These are phyloP conservation scores for Syngnathus rostellatus DNA, from an alignment of 2,797 vertebrate genomes.

Conservation along the genomic window DNA sequence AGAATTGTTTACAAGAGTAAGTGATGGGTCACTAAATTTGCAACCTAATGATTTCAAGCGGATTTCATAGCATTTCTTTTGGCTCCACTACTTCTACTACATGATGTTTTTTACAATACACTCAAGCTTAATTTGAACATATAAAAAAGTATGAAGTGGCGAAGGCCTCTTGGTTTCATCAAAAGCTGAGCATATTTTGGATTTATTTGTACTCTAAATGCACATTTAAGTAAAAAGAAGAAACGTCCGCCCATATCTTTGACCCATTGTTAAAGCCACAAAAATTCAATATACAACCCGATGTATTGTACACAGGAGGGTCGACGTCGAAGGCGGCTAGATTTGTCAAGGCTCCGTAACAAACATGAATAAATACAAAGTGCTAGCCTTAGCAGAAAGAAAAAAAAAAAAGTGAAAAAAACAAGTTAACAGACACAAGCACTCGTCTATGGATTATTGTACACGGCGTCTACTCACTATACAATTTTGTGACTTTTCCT, in stretches of 20 bases:
- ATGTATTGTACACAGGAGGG: slow-evolving; percentile 74
- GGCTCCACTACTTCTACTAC: no score
- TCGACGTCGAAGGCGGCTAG: slow-evolving; percentile 84
- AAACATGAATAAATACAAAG: slow-evolving; percentile 91
- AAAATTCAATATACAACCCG: slow-evolving; percentile 75
- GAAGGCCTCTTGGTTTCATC: slow-evolving; percentile 70
- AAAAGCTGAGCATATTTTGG: slow-evolving; percentile 84
- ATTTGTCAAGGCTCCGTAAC: slow-evolving; percentile 68
- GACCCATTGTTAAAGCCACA: slow-evolving; percentile 78
- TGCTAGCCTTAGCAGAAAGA: slow-evolving; percentile 75
- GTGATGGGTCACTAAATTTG: no score
- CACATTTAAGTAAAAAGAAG: slow-evolving; percentile 68
- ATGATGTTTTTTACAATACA: no score
- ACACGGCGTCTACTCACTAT: slow-evolving; percentile 66
- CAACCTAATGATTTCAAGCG: no score
- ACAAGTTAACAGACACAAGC: slow-evolving; percentile 38
- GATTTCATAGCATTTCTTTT: neutral
- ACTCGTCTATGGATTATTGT: slow-evolving; percentile 77
- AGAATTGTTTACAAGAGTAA: no score
- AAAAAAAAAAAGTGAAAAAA: slow-evolving; percentile 15
- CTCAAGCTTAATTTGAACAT: slow-evolving; percentile 8
- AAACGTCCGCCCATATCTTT: slow-evolving; percentile 73
- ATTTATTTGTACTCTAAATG: slow-evolving; percentile 85
- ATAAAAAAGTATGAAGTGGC: slow-evolving; percentile 51
- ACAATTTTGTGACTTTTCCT: slow-evolving; percentile 14